Base-by-base conservation (phyloP, 2,113 vertebrate species). In the Stegostoma tigrinum region DNA sequence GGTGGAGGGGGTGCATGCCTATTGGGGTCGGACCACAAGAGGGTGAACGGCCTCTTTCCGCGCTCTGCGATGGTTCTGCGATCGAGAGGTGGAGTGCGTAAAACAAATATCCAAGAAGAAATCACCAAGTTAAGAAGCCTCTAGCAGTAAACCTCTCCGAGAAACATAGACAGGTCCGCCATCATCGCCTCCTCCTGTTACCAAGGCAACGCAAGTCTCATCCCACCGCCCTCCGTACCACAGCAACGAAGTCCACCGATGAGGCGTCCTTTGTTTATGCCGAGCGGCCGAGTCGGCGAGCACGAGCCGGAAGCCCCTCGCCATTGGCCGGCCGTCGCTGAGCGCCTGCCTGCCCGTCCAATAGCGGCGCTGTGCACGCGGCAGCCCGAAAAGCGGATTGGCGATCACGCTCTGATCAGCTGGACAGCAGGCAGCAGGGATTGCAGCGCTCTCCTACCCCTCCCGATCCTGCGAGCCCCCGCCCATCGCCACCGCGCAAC, bases 361-460 rank as follows among this genome's bases (percentile, higher is more conserved):
- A 95, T 96, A 42, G 95, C n/a, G 61, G 24, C 72, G n/a, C 52
- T 95, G 66, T 90, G 38, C 95, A 95, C 94, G 95, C 95, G 96
- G 15, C 27, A 14, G 34, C 2, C 7, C 90, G 85, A 7, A 85
- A 78, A 70, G 45, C 85, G 89, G 48, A 96, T 96, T 96, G 96
- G 96, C 17, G 19, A 80, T 93, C 30, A 0, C 0, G 52, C 61
- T n/a, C 45, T 24, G 96, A 97, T 97, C 97, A 97, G 95, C 85
- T 48, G 96, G 96, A 89, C 96, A 93, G 90, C 70, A 48, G 24
- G 0, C 0, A 52, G 27, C 0, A 52, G 1, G 67, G 38, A 61
- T 42, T 24, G 95, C 72, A 87, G 61, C 30, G 91, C 96, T 12
- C 55, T 61, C 55, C 8, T 10, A 8, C 55, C 55, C 55, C 48